phyloP scores from a whole-genome alignment of 2,797 vertebrate genomes.

The Eulemur coronatus region DNA sequence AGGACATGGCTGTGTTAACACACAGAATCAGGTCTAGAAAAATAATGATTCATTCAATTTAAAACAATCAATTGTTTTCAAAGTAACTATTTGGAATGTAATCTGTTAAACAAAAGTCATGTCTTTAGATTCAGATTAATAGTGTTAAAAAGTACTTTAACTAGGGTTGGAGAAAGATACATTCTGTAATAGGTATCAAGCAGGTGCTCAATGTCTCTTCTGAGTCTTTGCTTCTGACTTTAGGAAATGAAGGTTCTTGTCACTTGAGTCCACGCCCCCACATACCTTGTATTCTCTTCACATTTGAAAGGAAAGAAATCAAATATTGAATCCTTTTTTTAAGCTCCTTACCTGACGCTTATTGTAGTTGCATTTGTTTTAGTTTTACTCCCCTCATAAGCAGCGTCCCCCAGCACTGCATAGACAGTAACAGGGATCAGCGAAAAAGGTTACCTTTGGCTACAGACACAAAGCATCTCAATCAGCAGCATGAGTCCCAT shows the following conservation, averaged over 20 bases:
- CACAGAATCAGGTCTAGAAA: not conserved
- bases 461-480: not conserved
- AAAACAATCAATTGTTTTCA: not conserved
- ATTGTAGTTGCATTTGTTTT: not conserved
- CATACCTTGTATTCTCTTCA: constrained; percentile 30
- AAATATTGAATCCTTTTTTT: not conserved
- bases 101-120: not conserved
- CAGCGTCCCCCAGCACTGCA: not conserved
- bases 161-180: not conserved
- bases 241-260: not conserved
- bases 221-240: not conserved
- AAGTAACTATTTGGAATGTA: constrained; percentile 28
- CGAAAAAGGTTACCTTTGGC: not conserved
- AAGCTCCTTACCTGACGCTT: not conserved
- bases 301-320: not conserved
- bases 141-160: not conserved
- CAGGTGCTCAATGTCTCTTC: not conserved
- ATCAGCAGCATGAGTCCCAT: not conserved
- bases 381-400: constrained; percentile 12
- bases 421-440: not conserved
- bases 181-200: not conserved
- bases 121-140: not conserved
- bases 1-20: not conserved
- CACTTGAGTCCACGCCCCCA: not conserved
- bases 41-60: not conserved